These are phyloP conservation scores for Pygocentrus nattereri DNA, from an alignment of 2,797 vertebrate species.

Conservation along the genomic window DNA sequence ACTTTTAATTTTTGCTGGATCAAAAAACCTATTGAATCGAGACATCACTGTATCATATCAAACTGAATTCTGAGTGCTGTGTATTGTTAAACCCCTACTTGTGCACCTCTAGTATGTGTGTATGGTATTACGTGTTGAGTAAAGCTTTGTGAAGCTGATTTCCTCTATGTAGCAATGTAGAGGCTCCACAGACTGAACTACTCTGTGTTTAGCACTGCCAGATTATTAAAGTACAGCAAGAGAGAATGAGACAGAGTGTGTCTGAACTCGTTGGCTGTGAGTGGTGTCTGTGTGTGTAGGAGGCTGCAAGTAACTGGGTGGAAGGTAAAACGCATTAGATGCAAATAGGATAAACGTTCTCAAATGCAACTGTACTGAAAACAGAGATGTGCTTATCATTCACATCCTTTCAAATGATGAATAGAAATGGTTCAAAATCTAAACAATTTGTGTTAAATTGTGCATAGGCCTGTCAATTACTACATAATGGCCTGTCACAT, in stretches of 20 bases:
- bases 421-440: not conserved
- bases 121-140: no score
- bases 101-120: no score
- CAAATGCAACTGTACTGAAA: not conserved
- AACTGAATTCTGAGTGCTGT: no score
- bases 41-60: no score
- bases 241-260: not conserved
- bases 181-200: not conserved
- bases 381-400: not conserved
- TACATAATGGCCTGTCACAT: no score
- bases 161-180: not conserved
- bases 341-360: not conserved
- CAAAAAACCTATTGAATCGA: no score
- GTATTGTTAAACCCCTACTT: no score
- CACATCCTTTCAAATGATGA: not conserved
- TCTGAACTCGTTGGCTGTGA: not conserved
- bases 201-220: not conserved
- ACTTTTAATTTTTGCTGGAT: no score
- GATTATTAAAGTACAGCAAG: not conserved
- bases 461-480: no score
- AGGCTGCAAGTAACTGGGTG: slow-evolving; percentile 3
- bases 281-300: slow-evolving; percentile 11
- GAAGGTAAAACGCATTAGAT: slow-evolving; percentile 11
- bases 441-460: no score
- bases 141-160: no score